Conservation (phyloP, 2,113 vertebrate species). For the Myxocyprinus asiaticus region DNA sequence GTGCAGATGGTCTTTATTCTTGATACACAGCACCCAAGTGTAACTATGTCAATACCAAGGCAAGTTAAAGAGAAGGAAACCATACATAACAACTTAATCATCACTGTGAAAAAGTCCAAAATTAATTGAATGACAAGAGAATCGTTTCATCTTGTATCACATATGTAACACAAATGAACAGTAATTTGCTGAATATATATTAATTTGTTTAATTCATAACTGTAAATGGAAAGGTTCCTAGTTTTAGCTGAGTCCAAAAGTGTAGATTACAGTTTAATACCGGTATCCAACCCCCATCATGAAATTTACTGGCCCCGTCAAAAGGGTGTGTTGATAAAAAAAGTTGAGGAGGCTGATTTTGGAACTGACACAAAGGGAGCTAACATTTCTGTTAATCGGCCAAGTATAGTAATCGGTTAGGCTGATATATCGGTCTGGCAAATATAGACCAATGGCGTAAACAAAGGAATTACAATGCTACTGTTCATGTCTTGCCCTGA, state of each 20-base stretch:
- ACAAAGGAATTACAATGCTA: too few relatives aligned
- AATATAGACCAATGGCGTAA: too few relatives aligned
- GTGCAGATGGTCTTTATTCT: slow-evolving; percentile 49
- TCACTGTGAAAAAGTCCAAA: slow-evolving; percentile 26
- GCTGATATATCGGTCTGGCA: too few relatives aligned
- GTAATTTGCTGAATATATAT: slow-evolving; percentile 41
- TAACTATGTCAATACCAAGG: slow-evolving; percentile 49
- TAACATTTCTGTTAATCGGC: too few relatives aligned
- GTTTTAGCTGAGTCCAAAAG: slow-evolving; percentile 44
- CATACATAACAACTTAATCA: slow-evolving; percentile 40
- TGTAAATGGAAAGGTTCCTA: slow-evolving; percentile 51
- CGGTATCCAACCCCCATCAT: slow-evolving; percentile 52
- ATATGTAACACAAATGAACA: slow-evolving; percentile 21
- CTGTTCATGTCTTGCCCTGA: too few relatives aligned
- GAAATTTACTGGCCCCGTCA: slow-evolving; percentile 60
- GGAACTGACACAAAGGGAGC: too few relatives aligned
- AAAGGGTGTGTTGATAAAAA: too few relatives aligned
- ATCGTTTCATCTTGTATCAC: neutral
- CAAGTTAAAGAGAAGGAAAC: slow-evolving; percentile 39
- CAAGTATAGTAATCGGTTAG: too few relatives aligned
- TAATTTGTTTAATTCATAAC: slow-evolving; percentile 45
- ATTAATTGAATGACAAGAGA: slow-evolving; percentile 28
- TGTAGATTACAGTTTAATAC: slow-evolving; percentile 51
- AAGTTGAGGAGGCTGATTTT: too few relatives aligned
- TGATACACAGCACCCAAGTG: slow-evolving; percentile 38